Percentiles rank a stretch among this genome's conserved stretches.
Conservation (phyloP, 2,113 vertebrate genomes). For the Todiramphus chloris region DNA sequence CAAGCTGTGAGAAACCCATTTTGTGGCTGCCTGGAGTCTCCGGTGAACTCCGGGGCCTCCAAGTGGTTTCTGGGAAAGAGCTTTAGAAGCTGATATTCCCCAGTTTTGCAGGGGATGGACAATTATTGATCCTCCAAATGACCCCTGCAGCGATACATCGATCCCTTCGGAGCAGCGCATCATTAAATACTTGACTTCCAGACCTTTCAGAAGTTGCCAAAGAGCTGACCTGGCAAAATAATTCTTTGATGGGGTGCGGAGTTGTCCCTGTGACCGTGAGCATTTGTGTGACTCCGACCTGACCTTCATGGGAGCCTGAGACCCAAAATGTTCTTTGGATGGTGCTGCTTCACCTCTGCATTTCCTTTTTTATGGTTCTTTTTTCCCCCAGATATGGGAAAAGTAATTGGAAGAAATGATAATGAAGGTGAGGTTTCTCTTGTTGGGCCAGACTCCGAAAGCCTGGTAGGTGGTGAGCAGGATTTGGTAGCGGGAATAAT, state of each 20-base stretch:
- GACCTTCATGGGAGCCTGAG: not conserved
- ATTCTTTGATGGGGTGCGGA: not conserved
- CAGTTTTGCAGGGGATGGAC: conserved; percentile 51
- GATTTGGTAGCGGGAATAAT: not conserved
- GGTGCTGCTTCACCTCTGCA: not conserved
- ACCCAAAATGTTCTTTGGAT: not conserved
- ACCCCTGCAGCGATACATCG: conserved; percentile 62
- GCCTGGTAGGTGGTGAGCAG: accelerated
- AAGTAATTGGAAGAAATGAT: not conserved
- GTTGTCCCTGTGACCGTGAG: not conserved
- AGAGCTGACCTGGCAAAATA: conserved; percentile 61
- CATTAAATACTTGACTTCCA: conserved; percentile 62
- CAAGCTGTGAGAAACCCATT: not conserved
- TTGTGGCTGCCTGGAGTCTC: not conserved
- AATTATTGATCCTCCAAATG: conserved; percentile 72
- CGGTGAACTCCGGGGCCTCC: accelerated
- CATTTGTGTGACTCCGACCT: not conserved
- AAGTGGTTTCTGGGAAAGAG: conserved; percentile 52
- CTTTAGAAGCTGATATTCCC: conserved; percentile 42
- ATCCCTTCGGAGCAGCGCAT: conserved; percentile 63
- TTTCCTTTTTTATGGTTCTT: not conserved
- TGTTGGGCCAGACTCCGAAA: not conserved
- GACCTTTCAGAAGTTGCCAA: conserved; percentile 60
- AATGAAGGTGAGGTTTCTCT: not conserved
- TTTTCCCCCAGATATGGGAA: not conserved